phyloP scores from a whole-genome alignment of 92 coral and sea anemone species.

The Zoanthus gigantus region DNA sequence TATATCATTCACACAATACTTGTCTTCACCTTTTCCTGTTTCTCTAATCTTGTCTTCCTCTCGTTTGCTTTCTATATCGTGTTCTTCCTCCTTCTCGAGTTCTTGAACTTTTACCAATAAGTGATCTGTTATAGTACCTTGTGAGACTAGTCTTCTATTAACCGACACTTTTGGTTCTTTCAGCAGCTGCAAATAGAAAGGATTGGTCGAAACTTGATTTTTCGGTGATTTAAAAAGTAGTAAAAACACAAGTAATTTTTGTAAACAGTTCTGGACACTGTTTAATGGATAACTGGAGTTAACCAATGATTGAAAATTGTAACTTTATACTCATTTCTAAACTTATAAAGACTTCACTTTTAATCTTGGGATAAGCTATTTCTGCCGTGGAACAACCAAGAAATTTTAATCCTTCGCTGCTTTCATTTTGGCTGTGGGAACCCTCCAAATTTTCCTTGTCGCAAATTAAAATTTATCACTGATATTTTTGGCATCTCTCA shows the following conservation, averaged over 20 bases:
- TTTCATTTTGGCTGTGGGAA: too few relatives aligned
- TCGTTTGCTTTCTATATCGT: conserved; percentile 60
- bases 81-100: conserved; percentile 54
- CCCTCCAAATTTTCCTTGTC: too few relatives aligned
- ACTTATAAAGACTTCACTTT: too few relatives aligned
- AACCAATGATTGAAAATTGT: too few relatives aligned
- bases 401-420: too few relatives aligned
- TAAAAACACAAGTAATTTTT: background rate
- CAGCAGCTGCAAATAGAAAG: conserved; percentile 6
- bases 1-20: conserved; percentile 65
- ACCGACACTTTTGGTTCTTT: conserved; percentile 7
- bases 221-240: background rate
- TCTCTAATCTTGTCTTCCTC: conserved; percentile 31
- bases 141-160: background rate
- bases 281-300: too few relatives aligned
- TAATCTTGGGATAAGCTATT: too few relatives aligned
- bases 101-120: conserved; percentile 64
- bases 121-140: conserved; percentile 67
- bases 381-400: too few relatives aligned
- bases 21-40: conserved; percentile 55
- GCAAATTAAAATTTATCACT: too few relatives aligned
- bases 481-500: too few relatives aligned
- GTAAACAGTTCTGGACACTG: background rate
- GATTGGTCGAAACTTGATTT: background rate
- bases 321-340: too few relatives aligned